Percentiles rank a stretch among this genome's conserved stretches.
phyloP scores from a whole-genome alignment of 1,140 invertebrate genomes.

The Cyphomyrmex costatus region DNA sequence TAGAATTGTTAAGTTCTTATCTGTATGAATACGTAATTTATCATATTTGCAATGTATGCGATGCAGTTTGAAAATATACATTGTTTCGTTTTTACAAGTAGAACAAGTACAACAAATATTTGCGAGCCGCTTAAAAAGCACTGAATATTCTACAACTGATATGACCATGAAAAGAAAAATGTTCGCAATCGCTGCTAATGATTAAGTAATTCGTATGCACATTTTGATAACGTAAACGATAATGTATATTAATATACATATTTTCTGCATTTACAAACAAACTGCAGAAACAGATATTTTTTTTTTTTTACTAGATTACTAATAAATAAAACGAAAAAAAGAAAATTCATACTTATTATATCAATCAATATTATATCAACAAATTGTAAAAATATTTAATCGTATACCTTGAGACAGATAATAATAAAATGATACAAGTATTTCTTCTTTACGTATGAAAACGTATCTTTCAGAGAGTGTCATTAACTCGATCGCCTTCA shows the following conservation, averaged over 20 bases:
- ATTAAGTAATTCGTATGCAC: slow-evolving; percentile 5
- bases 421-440: neutral
- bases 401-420: neutral
- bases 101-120: slow-evolving; percentile 20
- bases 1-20: slow-evolving; percentile 34
- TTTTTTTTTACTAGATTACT: neutral
- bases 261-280: neutral
- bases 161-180: neutral
- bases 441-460: neutral
- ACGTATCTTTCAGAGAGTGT: slow-evolving; percentile 10
- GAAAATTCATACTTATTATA: neutral
- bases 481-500: neutral
- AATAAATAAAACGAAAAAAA: neutral
- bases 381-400: neutral
- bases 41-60: slow-evolving; percentile 11
- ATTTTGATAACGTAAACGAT: slow-evolving; percentile 17
- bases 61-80: slow-evolving; percentile 37
- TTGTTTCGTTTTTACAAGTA: slow-evolving; percentile 20
- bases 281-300: no score
- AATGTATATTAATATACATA: neutral
- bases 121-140: neutral
- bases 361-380: no score
- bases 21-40: slow-evolving; percentile 52
- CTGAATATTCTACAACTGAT: slow-evolving; percentile 24
- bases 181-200: neutral